Evolutionary conservation across 2,888 invertebrate genomes (phyloP).

Genomic region (Adineta ricciae): DNA sequence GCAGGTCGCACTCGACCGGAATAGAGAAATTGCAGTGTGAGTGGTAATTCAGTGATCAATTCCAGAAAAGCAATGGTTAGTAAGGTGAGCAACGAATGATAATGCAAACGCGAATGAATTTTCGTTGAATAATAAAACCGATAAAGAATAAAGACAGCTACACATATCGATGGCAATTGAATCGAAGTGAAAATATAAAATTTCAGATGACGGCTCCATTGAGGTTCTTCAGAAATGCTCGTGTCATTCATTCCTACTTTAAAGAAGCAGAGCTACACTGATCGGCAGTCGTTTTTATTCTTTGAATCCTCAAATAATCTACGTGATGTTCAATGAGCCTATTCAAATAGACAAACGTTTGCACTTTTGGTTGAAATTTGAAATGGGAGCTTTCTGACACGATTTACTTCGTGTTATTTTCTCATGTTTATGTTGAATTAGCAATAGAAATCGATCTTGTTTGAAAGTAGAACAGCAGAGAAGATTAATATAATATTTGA

Average conservation of each 20-base stretch:
- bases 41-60: not conserved
- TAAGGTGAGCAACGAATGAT: not conserved
- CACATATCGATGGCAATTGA: not conserved
- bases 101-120: not conserved
- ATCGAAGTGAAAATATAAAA: not conserved
- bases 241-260: no score
- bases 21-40: not conserved
- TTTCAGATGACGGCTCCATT: not conserved
- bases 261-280: no score
- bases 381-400: no score
- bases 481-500: not conserved
- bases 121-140: not conserved
- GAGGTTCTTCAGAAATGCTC: not conserved
- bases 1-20: not conserved
- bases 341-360: no score
- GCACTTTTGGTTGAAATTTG: no score
- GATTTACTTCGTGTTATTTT: no score
- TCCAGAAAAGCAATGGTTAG: not conserved
- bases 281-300: no score
- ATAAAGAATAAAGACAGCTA: not conserved
- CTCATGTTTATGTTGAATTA: no score
- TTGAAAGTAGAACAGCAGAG: not conserved
- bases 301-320: no score
- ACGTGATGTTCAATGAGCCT: no score
- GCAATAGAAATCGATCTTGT: not conserved